Evolutionary conservation across 2,113 vertebrate genomes (phyloP), one percentile per base, ranked within the genome.

Genomic region (Brevimyrus niger): DNA sequence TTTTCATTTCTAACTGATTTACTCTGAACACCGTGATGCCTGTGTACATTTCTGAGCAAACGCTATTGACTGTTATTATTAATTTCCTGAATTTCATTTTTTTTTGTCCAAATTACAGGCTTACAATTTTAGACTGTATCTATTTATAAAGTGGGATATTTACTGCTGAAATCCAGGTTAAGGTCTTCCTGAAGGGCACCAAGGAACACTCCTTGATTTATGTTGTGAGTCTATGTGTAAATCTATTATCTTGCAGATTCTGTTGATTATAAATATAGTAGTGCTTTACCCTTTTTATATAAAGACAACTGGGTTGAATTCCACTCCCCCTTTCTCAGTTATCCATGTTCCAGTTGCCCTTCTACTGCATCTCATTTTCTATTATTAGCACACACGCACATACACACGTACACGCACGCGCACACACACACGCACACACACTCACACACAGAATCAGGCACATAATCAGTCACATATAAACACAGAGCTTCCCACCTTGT

Each of bases 401-500:
- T 4, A 84, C 8, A 27, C n/a, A 86, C 9, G 0, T 1, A 7
- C n/a, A 27, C 11, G 3, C 83, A 85, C 23, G 27, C 42, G 50
- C 48, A 15, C 48, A 3, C 48, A 15, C 48, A 3, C 48, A 50
- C 48, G 2, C n/a, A 8, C n/a, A 35, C 4, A 48, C 47, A 3
- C 1, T 1, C 47, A 11, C 47, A 48, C 47, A 48, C 47, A 61
- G 23, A 61, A 61, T 61, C 23, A n/a, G n/a, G 17, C 10, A 35
- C 86, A 35, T 35, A 69, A 13, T 69, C 61, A 27, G 27, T 17
- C 23, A 51, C 86, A 35, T 19, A n/a, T 50, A 51, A 42, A 55
- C 47, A 48, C 50, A 23, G 23, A 3, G n/a, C 7, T 82, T 3
- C 91, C 93, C 89, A 97, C 97, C 96, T 97, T 96, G 91, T 95